A percentile compares a stretch with the other conserved stretches of the same genome.
Conservation (phyloP, 2,888 invertebrate genomes). For the Hypercompe scribonia region DNA sequence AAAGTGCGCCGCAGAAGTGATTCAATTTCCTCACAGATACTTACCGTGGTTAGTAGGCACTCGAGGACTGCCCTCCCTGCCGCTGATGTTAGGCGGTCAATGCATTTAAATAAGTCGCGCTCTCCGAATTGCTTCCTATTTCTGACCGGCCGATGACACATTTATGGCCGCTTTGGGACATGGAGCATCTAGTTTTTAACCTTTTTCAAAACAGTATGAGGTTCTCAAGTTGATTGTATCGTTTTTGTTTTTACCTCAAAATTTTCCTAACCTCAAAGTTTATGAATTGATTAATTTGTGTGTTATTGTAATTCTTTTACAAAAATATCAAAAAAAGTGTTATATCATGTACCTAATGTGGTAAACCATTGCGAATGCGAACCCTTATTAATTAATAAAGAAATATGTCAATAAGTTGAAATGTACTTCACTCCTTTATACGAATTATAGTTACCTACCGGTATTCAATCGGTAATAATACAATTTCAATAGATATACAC, state of each 20-base stretch:
- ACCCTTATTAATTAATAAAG: too few species aligned
- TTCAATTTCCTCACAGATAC: constrained; percentile 39
- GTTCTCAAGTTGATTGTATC: neutral
- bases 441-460: constrained; percentile 12
- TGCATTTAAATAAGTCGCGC: constrained; percentile 12
- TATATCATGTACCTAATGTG: too few species aligned
- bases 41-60: constrained; percentile 12
- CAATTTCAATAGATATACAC: constrained; percentile 49
- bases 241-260: neutral
- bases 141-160: neutral
- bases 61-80: neutral
- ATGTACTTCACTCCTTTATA: neutral
- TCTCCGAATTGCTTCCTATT: constrained; percentile 1
- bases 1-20: constrained; percentile 28
- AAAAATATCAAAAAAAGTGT: too few species aligned
- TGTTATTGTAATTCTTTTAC: neutral
- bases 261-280: neutral
- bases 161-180: constrained; percentile 1
- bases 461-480: constrained; percentile 22
- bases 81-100: constrained; percentile 9
- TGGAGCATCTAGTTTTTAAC: neutral
- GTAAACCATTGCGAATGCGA: too few species aligned
- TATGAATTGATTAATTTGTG: neutral
- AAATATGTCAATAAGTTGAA: neutral
- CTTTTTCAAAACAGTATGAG: neutral